Evolutionary conservation across 2,797 vertebrate genomes (phyloP).

Genomic region (Ptychobarbus kaznakovi): DNA sequence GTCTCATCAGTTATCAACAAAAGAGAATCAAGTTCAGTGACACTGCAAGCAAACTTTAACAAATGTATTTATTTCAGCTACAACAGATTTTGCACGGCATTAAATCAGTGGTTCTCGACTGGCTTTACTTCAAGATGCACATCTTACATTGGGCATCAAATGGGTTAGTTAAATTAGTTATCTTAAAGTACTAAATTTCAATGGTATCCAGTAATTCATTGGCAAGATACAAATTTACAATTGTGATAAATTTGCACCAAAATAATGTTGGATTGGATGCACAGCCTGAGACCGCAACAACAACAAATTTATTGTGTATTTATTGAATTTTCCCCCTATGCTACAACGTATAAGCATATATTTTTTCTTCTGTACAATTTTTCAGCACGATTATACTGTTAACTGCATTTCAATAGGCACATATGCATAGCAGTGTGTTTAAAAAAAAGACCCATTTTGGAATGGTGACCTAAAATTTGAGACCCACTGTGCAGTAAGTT

Average conservation of each 20-base stretch:
- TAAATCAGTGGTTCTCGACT: not conserved
- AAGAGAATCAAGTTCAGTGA: not conserved
- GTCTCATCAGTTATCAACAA: conserved; percentile 5
- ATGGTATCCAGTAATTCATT: not conserved
- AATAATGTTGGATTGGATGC: not conserved
- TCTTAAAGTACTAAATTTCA: not conserved
- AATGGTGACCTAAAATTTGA: no score
- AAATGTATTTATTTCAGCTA: conserved; percentile 6
- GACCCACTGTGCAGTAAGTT: not conserved
- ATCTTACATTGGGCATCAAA: not conserved
- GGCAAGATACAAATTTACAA: not conserved
- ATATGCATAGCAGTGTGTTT: not conserved
- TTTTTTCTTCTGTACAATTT: not conserved
- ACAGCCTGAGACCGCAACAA: not conserved
- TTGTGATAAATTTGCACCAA: not conserved
- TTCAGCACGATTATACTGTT: not conserved
- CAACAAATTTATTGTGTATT: not conserved
- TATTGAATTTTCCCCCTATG: not conserved
- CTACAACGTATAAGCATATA: not conserved
- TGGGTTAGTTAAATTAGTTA: not conserved
- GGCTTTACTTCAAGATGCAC: not conserved
- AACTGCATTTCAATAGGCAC: not conserved
- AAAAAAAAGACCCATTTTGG: not conserved
- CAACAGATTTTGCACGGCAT: not conserved
- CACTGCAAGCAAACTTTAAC: not conserved